Evolutionary conservation across 2,797 vertebrate genomes (phyloP), one percentile per base, ranked within the genome.

Genomic region (Cyprinodon diabolis): DNA sequence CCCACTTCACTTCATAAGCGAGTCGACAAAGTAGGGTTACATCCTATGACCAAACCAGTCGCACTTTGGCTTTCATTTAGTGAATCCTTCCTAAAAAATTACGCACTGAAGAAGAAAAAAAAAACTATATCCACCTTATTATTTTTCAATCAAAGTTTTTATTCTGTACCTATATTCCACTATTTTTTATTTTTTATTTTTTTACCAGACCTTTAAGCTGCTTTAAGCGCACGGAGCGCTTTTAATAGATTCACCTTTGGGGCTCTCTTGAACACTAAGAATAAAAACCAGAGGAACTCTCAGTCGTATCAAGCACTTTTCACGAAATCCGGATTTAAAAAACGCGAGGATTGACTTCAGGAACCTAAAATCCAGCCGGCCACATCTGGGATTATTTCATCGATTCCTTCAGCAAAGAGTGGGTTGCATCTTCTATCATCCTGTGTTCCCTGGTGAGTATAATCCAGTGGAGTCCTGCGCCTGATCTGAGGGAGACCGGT

Each of bases 71-170:
- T 83, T 88, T 94, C 92, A 92, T 92, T 94, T 92, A 78, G 87
- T 85, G 87, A 92, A 84, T 87, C 83, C 93, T 85, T 90, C 86
- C 90, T 86, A 92, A 93, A 90, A 40, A 94, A 92, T 94, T 93
- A 94, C 93, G 93, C 95, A 95, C 94, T 94, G 94, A 90, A 88
- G 91, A 84, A 90, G 91, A 92, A 93, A 93, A 86, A 86, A 90
- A 90, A 91, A 93, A 91, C 93, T 87, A 79, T 90, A 87, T 66
- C 17, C 54, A 43, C 60, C 82, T 84, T 90, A 90, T 89, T 89
- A 92, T 93, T 93, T 93, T 73, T 91, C 11, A 21, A 60, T 63
- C 17, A 87, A 94, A 94, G 96, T 93, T 91, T 93, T 95, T 7
- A 6, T 30, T 17, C 17, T 45, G 12, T 30, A 93, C 89, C 90